Evolutionary conservation across 2,797 vertebrate genomes (phyloP).

Genomic region (Notamacropus eugenii): DNA sequence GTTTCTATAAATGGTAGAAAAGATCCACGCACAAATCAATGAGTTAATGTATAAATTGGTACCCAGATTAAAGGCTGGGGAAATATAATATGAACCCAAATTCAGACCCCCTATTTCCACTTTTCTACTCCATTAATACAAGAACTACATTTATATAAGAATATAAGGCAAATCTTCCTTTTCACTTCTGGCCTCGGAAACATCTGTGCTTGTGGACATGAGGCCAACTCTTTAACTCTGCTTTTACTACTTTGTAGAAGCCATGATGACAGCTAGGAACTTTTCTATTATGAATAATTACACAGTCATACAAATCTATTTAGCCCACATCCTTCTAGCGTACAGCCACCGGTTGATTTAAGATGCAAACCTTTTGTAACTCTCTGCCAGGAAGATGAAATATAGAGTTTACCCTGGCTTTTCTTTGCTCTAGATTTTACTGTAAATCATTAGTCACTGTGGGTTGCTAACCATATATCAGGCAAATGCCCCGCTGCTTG

Average conservation of each 20-base stretch:
- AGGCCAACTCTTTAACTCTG: conserved; percentile 44
- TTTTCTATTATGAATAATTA: conserved; percentile 64
- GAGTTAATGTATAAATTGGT: background rate
- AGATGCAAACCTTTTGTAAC: conserved; percentile 73
- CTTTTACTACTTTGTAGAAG: conserved; percentile 23
- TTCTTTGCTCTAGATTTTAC: conserved; percentile 76
- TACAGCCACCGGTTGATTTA: conserved; percentile 73
- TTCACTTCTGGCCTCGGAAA: background rate
- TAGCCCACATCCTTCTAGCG: conserved; percentile 68
- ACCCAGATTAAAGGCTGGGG: background rate
- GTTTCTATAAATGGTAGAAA: background rate
- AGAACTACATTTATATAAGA: background rate
- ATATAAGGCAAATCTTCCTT: background rate
- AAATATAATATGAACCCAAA: background rate
- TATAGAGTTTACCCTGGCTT: conserved; percentile 73
- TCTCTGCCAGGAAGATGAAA: conserved; percentile 73
- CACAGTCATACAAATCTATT: conserved; percentile 63
- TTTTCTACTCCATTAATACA: background rate
- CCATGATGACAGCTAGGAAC: conserved; percentile 57
- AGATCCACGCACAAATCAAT: background rate
- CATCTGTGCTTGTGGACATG: background rate
- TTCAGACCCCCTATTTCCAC: background rate
- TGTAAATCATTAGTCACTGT: conserved; percentile 72
- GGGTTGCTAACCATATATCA: conserved; percentile 60
- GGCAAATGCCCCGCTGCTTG: conserved; percentile 32